These are phyloP conservation scores for Oxyteleia sp. DNA, from an alignment of 2,888 invertebrate genomes.

Conservation along the genomic window DNA sequence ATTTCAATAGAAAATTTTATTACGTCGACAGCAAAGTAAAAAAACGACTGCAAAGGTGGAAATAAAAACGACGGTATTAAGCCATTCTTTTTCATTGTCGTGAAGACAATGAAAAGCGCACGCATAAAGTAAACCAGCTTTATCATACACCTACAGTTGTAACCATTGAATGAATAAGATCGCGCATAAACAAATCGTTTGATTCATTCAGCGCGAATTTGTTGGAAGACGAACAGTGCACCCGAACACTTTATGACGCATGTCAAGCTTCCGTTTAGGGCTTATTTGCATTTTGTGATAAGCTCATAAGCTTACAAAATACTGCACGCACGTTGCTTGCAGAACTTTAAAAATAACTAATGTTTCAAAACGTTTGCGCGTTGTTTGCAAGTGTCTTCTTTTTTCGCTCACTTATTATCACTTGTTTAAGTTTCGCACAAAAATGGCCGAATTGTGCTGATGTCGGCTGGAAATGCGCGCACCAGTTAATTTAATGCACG, in stretches of 20 bases:
- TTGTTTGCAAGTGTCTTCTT: slow-evolving; percentile 27
- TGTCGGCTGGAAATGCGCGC: slow-evolving; percentile 13
- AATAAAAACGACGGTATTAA: no score
- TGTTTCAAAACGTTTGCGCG: slow-evolving; percentile 1
- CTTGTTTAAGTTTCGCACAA: slow-evolving; percentile 48
- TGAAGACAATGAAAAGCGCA: no score
- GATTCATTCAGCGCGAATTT: slow-evolving; percentile 22
- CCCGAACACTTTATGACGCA: slow-evolving; percentile 1
- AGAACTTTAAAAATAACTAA: slow-evolving; percentile 4
- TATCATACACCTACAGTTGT: neutral
- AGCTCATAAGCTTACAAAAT: slow-evolving; percentile 9
- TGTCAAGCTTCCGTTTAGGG: slow-evolving; percentile 10
- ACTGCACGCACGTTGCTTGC: neutral
- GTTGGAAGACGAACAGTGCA: slow-evolving; percentile 11
- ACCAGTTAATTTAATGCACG: slow-evolving; percentile 27
- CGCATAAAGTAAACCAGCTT: no score
- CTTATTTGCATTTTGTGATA: slow-evolving; percentile 31
- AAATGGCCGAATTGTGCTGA: slow-evolving; percentile 41
- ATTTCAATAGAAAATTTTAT: no score
- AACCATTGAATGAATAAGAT: neutral
- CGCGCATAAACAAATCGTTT: slow-evolving; percentile 24
- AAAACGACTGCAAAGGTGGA: no score
- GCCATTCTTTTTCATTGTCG: no score
- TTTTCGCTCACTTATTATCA: slow-evolving; percentile 52
- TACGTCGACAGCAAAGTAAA: no score